A percentile compares a stretch with the other conserved stretches of the same genome.
Evolutionary conservation across 2,113 vertebrate genomes (phyloP).

Genomic region (Austrofundulus limnaeus): DNA sequence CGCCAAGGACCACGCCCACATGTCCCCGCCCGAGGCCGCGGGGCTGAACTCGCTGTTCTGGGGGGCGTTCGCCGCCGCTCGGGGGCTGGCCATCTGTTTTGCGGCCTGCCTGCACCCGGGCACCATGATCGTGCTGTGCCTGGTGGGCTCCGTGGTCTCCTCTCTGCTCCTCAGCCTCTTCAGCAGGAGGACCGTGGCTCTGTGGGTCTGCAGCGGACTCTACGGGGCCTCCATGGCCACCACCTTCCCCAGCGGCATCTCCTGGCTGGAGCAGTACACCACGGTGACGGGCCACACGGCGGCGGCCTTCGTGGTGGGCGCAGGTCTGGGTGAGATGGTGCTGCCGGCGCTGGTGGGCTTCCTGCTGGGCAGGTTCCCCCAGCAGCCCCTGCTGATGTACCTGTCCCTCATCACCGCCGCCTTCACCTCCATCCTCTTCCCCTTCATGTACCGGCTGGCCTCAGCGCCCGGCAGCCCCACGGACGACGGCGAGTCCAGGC

Average conservation of each 20-base stretch:
- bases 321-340: constrained; percentile 91
- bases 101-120: constrained; percentile 83
- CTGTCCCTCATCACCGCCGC: constrained; percentile 73
- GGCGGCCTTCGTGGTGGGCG: constrained; percentile 85
- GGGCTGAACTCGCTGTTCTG: constrained; percentile 92
- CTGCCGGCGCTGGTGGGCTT: constrained; percentile 83
- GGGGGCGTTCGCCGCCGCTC: constrained; percentile 83
- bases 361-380: constrained; percentile 76
- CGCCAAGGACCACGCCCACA: constrained; percentile 73
- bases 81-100: constrained; percentile 87
- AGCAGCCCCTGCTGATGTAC: constrained; percentile 85
- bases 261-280: constrained; percentile 95
- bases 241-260: constrained; percentile 90
- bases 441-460: constrained; percentile 88
- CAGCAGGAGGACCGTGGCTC: constrained; percentile 29
- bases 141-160: constrained; percentile 80
- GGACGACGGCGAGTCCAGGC: constrained; percentile 72
- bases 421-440: constrained; percentile 86
- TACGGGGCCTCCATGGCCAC: constrained; percentile 92
- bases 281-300: constrained; percentile 81
- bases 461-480: constrained; percentile 23
- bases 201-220: constrained; percentile 83
- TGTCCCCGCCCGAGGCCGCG: constrained; percentile 79
- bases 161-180: constrained; percentile 83
- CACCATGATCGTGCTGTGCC: constrained; percentile 87